phyloP scores from a whole-genome alignment of 2,888 invertebrate genomes.

The Brachyptera risi region DNA sequence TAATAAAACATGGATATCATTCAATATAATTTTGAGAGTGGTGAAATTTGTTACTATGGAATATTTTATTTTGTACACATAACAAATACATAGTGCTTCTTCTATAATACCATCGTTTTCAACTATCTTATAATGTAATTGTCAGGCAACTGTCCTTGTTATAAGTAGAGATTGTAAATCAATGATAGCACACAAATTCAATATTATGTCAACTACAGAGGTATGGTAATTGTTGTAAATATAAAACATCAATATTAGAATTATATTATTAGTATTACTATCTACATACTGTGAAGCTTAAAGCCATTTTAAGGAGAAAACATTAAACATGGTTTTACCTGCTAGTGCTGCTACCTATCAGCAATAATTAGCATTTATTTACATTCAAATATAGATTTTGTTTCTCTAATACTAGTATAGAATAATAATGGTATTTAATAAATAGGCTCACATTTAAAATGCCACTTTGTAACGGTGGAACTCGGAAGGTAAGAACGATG shows the following conservation, averaged over 20 bases:
- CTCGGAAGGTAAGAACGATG: conserved; percentile 4
- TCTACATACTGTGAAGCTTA: not conserved
- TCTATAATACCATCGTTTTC: not conserved
- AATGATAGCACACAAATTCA: conserved; percentile 7
- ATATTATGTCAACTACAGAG: conserved; percentile 2
- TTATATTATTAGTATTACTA: conserved; percentile 1
- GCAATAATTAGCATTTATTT: conserved; percentile 20
- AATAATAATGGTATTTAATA: conserved; percentile 29
- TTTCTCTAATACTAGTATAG: conserved; percentile 24
- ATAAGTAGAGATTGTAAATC: not conserved
- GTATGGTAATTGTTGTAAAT: conserved; percentile 7
- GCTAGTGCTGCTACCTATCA: not conserved
- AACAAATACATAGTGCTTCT: conserved; percentile 18
- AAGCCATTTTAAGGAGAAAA: conserved; percentile 2
- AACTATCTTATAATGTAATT: conserved; percentile 5
- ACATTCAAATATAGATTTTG: conserved; percentile 30
- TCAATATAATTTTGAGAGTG: too few species aligned
- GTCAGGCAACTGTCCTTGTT: not conserved
- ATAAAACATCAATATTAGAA: conserved; percentile 9
- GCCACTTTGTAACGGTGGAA: conserved; percentile 8
- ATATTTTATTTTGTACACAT: conserved; percentile 28
- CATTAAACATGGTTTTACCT: not conserved
- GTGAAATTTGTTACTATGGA: conserved; percentile 13
- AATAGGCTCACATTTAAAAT: conserved; percentile 31
- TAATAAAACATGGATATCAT: too few species aligned